phyloP scores from a whole-genome alignment of 2,888 invertebrate genomes.

The Polydrusus pterygomalis region DNA sequence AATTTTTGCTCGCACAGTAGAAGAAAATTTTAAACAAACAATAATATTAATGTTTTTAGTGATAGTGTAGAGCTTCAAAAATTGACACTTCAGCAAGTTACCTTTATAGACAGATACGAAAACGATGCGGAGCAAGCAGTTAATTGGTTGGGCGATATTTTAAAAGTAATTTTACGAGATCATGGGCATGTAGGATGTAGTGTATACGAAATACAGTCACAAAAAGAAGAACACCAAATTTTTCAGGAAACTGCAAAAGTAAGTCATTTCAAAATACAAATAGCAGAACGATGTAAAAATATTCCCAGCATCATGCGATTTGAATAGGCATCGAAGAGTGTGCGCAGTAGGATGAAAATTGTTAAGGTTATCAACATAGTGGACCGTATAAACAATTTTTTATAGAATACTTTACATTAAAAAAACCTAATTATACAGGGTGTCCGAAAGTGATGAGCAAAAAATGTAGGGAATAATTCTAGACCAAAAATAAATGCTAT shows the following conservation, averaged over 20 bases:
- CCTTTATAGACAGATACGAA: slow-evolving; percentile 85
- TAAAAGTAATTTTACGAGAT: slow-evolving; percentile 80
- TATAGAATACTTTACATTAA: too few relatives aligned
- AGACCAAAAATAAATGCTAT: too few relatives aligned
- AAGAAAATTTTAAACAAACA: neutral
- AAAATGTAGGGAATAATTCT: too few relatives aligned
- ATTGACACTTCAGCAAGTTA: slow-evolving; percentile 85
- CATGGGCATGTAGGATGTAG: slow-evolving; percentile 84
- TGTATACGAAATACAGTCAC: slow-evolving; percentile 81
- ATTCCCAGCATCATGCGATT: too few relatives aligned
- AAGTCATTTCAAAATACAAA: neutral
- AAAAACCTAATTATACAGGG: too few relatives aligned
- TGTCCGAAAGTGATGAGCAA: too few relatives aligned
- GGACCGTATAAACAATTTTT: too few relatives aligned
- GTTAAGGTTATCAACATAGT: too few relatives aligned
- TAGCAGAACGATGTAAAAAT: too few relatives aligned
- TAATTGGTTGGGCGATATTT: slow-evolving; percentile 85
- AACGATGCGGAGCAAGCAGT: slow-evolving; percentile 84
- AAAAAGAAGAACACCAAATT: slow-evolving; percentile 84
- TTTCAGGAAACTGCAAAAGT: slow-evolving; percentile 88
- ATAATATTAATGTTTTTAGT: slow-evolving; percentile 61
- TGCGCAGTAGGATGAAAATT: too few relatives aligned
- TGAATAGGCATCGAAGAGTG: too few relatives aligned
- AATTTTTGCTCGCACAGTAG: too few relatives aligned
- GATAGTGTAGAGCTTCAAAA: slow-evolving; percentile 86